These are phyloP conservation scores for Lobophora halterata DNA, from an alignment of 2,888 invertebrate species.

Conservation along the genomic window DNA sequence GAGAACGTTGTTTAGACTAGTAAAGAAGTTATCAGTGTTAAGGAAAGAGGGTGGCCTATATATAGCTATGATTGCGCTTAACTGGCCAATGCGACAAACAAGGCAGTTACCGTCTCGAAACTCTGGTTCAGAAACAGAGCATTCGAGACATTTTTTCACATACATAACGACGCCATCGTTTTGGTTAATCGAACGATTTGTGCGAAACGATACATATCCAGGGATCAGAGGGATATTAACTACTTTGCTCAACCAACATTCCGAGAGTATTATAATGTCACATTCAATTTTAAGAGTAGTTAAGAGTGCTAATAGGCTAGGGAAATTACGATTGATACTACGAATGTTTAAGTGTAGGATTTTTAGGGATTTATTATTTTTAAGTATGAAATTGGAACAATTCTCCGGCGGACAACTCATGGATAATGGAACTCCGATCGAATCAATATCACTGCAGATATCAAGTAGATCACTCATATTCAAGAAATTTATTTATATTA, in stretches of 20 bases:
- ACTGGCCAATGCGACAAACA: background rate
- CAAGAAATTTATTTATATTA: background rate
- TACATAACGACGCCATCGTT: conserved; percentile 7
- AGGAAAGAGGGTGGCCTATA: conserved; percentile 23
- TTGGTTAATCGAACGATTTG: background rate
- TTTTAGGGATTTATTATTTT: background rate
- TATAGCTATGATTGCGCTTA: conserved; percentile 9
- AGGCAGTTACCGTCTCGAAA: conserved; percentile 2
- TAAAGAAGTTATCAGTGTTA: conserved; percentile 3
- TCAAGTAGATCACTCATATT: conserved; percentile 1
- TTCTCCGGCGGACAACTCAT: background rate
- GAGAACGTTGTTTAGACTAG: conserved; percentile 5
- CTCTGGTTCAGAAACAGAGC: conserved; percentile 1
- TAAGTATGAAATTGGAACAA: background rate
- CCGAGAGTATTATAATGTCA: conserved; percentile 1
- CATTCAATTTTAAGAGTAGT: background rate
- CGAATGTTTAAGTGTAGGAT: conserved; percentile 1
- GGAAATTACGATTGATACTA: conserved; percentile 3
- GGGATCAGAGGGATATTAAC: background rate
- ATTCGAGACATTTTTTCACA: background rate
- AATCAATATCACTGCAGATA: conserved; percentile 1
- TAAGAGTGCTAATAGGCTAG: background rate
- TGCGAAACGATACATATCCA: background rate
- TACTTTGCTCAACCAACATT: conserved; percentile 1
- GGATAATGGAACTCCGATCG: background rate